Conservation (phyloP, 2,797 vertebrate genomes). For the Sternotherus odoratus region DNA sequence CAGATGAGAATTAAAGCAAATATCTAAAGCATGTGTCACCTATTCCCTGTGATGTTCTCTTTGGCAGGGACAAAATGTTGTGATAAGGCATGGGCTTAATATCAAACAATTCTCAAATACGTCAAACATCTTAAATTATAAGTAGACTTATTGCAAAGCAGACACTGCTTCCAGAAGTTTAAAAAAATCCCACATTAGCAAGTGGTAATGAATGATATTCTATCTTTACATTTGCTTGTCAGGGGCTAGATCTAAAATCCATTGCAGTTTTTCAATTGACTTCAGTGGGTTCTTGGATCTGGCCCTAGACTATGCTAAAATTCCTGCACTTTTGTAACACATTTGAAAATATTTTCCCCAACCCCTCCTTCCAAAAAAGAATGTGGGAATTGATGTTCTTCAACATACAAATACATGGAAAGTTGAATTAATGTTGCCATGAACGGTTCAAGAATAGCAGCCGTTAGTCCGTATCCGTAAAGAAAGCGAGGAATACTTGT, state of each 20-base stretch:
- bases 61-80: background rate
- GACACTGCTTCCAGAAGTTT: background rate
- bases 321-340: background rate
- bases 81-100: background rate
- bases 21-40: background rate
- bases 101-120: background rate
- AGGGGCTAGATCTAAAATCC: background rate
- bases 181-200: background rate
- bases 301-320: background rate
- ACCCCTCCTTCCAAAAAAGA: background rate
- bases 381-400: rapidly evolving
- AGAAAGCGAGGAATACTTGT: no score
- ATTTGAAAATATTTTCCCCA: background rate
- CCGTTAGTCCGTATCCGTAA: no score
- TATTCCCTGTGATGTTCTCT: background rate
- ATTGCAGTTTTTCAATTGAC: background rate
- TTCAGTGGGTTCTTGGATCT: background rate
- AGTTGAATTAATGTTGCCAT: background rate
- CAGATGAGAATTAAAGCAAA: background rate
- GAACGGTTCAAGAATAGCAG: no score
- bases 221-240: background rate
- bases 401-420: background rate
- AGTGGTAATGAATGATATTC: background rate
- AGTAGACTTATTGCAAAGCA: rapidly evolving
- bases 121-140: background rate